phyloP scores from a whole-genome alignment of 2,888 invertebrate genomes.

The Cabera pusaria region DNA sequence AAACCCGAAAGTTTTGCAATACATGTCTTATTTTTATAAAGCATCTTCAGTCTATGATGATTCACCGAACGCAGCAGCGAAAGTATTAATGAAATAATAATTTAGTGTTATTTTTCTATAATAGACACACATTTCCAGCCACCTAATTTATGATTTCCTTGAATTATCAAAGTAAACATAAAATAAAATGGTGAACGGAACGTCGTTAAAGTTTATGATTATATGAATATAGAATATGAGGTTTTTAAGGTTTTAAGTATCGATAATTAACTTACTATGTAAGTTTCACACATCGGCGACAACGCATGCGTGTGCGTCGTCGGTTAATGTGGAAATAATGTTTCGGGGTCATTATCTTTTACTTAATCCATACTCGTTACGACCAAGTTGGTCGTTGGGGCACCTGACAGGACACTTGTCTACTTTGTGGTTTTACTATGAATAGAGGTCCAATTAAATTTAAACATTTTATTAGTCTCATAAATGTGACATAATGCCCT shows the following conservation, averaged over 20 bases:
- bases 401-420: constrained; percentile 14
- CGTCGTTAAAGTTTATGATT: constrained; percentile 25
- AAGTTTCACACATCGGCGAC: constrained; percentile 51
- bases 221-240: constrained; percentile 20
- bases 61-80: no score
- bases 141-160: constrained; percentile 12
- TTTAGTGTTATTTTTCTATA: no score
- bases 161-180: constrained; percentile 12
- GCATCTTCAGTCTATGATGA: no score
- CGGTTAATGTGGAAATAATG: constrained; percentile 74
- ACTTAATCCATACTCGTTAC: constrained; percentile 63
- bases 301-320: constrained; percentile 48
- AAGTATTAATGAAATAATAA: no score
- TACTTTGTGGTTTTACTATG: constrained; percentile 21
- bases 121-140: no score
- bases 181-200: constrained; percentile 17
- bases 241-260: constrained; percentile 43
- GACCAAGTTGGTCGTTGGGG: constrained; percentile 39
- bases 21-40: no score
- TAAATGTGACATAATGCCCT: no score
- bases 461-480: no score
- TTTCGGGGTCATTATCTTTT: constrained; percentile 68
- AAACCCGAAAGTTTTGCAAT: no score
- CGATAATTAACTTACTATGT: constrained; percentile 41
- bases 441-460: no score